Evolutionary conservation across 1,140 invertebrate genomes (phyloP).

Genomic region (Ectropis grisescens): DNA sequence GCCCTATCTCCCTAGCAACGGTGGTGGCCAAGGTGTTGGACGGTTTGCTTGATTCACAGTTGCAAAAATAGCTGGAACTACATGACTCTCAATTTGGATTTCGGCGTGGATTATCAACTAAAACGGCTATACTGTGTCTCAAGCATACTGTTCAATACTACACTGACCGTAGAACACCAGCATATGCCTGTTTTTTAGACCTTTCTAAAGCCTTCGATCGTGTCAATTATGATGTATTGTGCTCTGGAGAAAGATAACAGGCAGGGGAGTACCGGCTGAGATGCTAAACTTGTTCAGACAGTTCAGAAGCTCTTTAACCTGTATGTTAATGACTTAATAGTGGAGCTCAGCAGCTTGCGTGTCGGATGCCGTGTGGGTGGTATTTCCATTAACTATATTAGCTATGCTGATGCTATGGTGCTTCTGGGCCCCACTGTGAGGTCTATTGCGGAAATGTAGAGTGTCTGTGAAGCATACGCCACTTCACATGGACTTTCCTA

Average conservation of each 20-base stretch:
- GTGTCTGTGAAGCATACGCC: no score
- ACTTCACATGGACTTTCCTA: no score
- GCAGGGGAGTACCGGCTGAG: neutral
- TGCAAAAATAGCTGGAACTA: neutral
- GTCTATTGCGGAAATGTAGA: slow-evolving; percentile 2
- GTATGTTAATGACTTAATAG: no score
- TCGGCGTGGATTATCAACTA: neutral
- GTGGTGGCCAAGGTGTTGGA: neutral
- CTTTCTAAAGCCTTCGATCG: no score
- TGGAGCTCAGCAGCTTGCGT: no score
- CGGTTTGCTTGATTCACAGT: neutral
- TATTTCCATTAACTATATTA: neutral
- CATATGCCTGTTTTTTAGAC: no score
- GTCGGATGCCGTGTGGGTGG: no score
- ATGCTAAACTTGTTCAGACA: no score
- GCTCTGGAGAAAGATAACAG: neutral
- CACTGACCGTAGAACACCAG: no score
- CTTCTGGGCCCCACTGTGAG: neutral
- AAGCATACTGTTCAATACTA: slow-evolving; percentile 2
- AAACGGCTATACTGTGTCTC: neutral
- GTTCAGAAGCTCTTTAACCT: slow-evolving; percentile 1
- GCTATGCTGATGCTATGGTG: neutral
- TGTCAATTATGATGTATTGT: neutral
- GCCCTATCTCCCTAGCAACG: slow-evolving; percentile 1
- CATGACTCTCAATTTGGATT: slow-evolving; percentile 1